Evolutionary conservation across 2,888 invertebrate species (phyloP), one percentile per base, ranked within the genome.

Genomic region (Erannis defoliaria): DNA sequence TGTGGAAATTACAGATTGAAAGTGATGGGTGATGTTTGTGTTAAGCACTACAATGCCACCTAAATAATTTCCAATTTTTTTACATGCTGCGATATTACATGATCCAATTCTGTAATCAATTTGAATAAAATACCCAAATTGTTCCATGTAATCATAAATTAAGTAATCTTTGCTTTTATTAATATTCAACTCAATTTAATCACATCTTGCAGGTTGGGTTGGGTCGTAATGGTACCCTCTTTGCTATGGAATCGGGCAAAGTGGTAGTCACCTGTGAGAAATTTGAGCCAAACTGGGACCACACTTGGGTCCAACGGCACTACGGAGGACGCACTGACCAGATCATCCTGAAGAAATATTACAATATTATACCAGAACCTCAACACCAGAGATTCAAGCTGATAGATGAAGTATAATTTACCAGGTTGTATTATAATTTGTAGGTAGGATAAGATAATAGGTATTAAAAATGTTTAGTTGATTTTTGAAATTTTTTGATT

Each of bases 201-300:
- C 19, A 46, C 46, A 35, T 35, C 49, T 55, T 50, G 6, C 82
- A 98, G 98, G 98, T 98, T 73, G 97, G 97, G 0, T 94, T 97
- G 71, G 97, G 97, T 2, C 94, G 93, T 54, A 96, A 97, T 80
- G 96, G 96, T 0, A 96, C 96, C 0, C 84, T 99, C 1, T 97
- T 95, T 89, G 98, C 98, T 0, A 91, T 97, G 81, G 95, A 95
- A 74, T 92, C 96, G 37, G 98, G 98, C 0, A 94, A 90, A 78
- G 98, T 98, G 0, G 85, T 96, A 14, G 93, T 98, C 0, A 96
- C 97, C 0, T 97, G 97, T 86, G 98, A 99, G 80, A 94, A 95
- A 76, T 94, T 96, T 55, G 95, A 97, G 62, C 96, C 96, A 0
- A 94, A 97, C 74, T 97, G 96, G 95, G 94, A 96, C 14, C 96